Conservation (phyloP, 2,113 vertebrate genomes). For the Falco punctatus region DNA sequence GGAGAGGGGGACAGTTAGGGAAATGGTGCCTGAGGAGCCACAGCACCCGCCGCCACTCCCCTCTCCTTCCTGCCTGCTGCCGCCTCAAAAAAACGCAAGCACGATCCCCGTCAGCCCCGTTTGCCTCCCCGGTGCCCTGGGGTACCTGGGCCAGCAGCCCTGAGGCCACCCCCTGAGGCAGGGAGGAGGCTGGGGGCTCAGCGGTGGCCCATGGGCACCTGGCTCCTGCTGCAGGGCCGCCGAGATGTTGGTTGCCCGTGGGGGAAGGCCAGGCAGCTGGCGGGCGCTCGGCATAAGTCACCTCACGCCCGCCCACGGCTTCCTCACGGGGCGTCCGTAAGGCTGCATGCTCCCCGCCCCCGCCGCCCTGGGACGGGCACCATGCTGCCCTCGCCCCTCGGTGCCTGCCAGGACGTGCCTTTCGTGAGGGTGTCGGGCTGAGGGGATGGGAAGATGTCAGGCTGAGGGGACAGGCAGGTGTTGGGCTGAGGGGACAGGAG, state of each 20-base stretch:
- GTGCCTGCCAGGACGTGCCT: accelerated
- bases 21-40: accelerated
- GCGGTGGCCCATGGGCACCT: not conserved
- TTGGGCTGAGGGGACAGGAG: no score
- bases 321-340: not conserved
- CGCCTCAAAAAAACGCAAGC: accelerated
- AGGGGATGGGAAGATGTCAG: not conserved
- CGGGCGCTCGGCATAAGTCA: not conserved
- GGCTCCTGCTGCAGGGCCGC: not conserved
- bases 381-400: accelerated
- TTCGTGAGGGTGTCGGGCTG: accelerated
- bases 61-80: not conserved
- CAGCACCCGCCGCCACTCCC: not conserved
- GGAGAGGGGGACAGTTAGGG: not conserved
- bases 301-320: constrained; percentile 20
- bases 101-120: accelerated
- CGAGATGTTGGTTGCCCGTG: accelerated
- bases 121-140: not conserved
- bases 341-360: accelerated
- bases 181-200: not conserved
- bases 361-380: accelerated
- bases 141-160: not conserved
- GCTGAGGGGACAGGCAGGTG: no score
- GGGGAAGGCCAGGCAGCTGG: not conserved
- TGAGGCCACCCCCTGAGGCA: not conserved